Percentiles rank a stretch among this genome's conserved stretches.
Conservation (phyloP, 2,797 vertebrate genomes). For the Capromys pilorides region DNA sequence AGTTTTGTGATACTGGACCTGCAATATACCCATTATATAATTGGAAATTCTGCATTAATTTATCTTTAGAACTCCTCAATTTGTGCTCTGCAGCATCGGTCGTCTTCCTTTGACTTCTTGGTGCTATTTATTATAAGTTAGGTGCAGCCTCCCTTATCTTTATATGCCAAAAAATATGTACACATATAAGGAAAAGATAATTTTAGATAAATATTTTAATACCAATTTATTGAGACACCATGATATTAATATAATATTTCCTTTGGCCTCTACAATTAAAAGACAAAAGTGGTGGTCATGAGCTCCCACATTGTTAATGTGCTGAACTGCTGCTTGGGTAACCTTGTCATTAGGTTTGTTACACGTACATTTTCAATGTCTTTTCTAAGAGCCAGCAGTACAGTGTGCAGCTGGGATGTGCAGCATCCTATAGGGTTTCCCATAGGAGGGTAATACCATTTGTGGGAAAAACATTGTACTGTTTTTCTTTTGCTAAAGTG, state of each 20-base stretch:
- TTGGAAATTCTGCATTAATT: conserved; percentile 28
- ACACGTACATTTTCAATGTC: not conserved
- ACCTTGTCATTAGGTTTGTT: not conserved
- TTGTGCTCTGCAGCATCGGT: not conserved
- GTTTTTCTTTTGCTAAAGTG: not conserved
- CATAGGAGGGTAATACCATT: not conserved
- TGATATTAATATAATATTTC: not conserved
- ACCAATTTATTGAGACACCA: not conserved
- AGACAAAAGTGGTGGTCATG: not conserved
- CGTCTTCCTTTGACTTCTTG: conserved; percentile 7
- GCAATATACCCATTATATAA: conserved; percentile 10
- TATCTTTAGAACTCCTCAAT: conserved; percentile 49
- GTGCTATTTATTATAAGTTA: conserved; percentile 9
- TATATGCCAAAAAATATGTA: not conserved
- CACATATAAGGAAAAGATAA: not conserved
- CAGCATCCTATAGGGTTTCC: not conserved
- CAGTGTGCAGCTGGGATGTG: not conserved
- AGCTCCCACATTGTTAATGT: not conserved
- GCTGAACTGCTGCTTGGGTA: not conserved
- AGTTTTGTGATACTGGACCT: conserved; percentile 44
- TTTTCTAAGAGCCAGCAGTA: not conserved
- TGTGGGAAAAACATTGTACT: not conserved
- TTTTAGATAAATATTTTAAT: not conserved
- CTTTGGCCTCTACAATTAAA: not conserved
- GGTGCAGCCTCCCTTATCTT: not conserved